phyloP scores from a whole-genome alignment of 2,113 vertebrate genomes.

The Okapia johnstoni region DNA sequence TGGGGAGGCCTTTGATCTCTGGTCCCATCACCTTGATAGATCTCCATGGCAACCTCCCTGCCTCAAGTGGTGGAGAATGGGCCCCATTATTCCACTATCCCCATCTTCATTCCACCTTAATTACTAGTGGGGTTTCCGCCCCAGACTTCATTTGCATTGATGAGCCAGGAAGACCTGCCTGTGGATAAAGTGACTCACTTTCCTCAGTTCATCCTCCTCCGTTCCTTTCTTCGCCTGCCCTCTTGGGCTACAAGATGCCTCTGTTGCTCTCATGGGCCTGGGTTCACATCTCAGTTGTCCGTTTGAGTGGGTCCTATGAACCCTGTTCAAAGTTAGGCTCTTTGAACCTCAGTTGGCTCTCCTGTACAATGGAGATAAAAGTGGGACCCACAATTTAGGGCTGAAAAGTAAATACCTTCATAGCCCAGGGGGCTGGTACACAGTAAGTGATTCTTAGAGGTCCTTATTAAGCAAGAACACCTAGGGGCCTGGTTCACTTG shows the following conservation, averaged over 20 bases:
- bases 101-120: slow-evolving; percentile 41
- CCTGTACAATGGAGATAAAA: not conserved
- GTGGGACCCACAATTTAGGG: too few relatives aligned
- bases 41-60: slow-evolving; percentile 45
- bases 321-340: not conserved
- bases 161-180: not conserved
- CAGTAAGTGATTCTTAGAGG: not conserved
- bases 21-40: slow-evolving; percentile 28
- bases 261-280: too few relatives aligned
- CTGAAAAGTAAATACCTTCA: not conserved
- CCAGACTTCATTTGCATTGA: not conserved
- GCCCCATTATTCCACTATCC: slow-evolving; percentile 40
- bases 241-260: not conserved
- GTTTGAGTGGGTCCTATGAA: not conserved
- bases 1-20: slow-evolving; percentile 67
- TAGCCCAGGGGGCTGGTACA: not conserved
- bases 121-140: not conserved
- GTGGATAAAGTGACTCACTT: not conserved
- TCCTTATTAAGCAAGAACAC: not conserved
- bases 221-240: not conserved
- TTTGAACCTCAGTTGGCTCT: not conserved
- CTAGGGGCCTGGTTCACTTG: too few relatives aligned
- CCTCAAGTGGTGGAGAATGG: slow-evolving; percentile 25
- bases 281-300: not conserved
- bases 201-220: fast-evolving